Evolutionary conservation across 2,797 vertebrate genomes (phyloP), one percentile per base, ranked within the genome.

Genomic region (Paratrypauchen microcephalus): DNA sequence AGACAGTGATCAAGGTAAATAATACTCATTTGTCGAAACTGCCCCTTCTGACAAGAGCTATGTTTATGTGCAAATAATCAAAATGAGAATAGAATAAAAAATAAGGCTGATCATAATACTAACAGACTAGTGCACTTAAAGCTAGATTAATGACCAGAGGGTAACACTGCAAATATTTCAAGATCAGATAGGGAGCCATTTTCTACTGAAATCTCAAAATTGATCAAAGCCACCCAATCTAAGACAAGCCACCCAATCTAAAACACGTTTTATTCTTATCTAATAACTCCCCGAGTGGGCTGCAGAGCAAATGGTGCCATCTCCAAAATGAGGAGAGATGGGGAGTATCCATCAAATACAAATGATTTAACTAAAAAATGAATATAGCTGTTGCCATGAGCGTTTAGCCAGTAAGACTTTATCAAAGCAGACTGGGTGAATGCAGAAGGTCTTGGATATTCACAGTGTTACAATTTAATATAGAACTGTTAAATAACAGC

Each of bases 211-310:
- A 73, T 66, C 36, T 67, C 13, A 0, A 11, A 73, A 67, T 74
- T 73, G 4, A 57, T 55, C 57, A 66, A 65, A 74, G 74, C n/a
- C n/a, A n/a, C n/a, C n/a, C n/a, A n/a, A 74, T 65, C 36, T 23
- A 65, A 71, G 50, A 18, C 62, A 79, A 77, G 58, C 18, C 66
- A 45, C 57, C 30, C 16, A 80, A 72, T 69, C 57, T 59, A 56
- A 74, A 79, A 64, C 30, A 65, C 24, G 66, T 23, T 45, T 80
- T 41, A 65, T 56, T 76, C 57, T 69, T 61, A 21, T 65, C 32
- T 80, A 82, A 77, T 80, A 70, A 83, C 72, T 69, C 70, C 73
- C 60, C 57, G 0, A 18, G 66, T 52, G 73, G 71, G 58, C 66
- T 63, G 65, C 57, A 70, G 50, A 70, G 50, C 26, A 66, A 66